Base-by-base conservation (phyloP, 1,140 invertebrate genomes). In the Lordiphosa mommai region DNA sequence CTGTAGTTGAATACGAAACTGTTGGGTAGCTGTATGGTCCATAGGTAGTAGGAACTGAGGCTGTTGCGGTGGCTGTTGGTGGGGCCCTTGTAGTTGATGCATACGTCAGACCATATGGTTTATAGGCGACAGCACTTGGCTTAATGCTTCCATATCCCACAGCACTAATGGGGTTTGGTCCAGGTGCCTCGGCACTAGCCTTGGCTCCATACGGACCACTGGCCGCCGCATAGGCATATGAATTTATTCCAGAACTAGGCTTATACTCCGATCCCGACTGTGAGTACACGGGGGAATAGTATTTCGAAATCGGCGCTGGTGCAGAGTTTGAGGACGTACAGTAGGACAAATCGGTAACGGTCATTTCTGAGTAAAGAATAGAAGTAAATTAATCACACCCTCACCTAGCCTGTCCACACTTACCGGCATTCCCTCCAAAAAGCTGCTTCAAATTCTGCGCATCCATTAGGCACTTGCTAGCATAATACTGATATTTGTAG, bases 211-310 rank as follows among this genome's bases (percentile, higher is more conserved):
- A 74, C 5, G 57, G 30, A 37, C 74, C 74, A 6, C 53, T 20
- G 13, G 76, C 74, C 2, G 30, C 41, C 2, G 74, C 74, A 46
- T 82, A 80, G 2, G 74, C 76, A 30, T 41, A 80, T 1, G 73
- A 61, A 3, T 23, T 20, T 7, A 61, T n/a, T 0, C 14, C 29
- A 0, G 49, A 48, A 0, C 33, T 41, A 6, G 27, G 9, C n/a
- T 34, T n/a, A 1, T 44, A 50, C 14, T 41, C 41, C 3, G 40
- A 17, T 0, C 36, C 29, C 27, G 17, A 23, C 2, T 27, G 23
- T 0, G 50, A 7, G 20, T 34, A 34, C 0, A 47, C 9, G 0
- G 7, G n/a, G 12, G 16, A 30, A 55, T 64, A 46, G 7, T 34
- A 57, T 43, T 12, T 23, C 23, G 58, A 10, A 6, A 9, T 17